These are phyloP conservation scores for Cyclophora albipunctata DNA, from an alignment of 2,888 invertebrate species.

Conservation along the genomic window DNA sequence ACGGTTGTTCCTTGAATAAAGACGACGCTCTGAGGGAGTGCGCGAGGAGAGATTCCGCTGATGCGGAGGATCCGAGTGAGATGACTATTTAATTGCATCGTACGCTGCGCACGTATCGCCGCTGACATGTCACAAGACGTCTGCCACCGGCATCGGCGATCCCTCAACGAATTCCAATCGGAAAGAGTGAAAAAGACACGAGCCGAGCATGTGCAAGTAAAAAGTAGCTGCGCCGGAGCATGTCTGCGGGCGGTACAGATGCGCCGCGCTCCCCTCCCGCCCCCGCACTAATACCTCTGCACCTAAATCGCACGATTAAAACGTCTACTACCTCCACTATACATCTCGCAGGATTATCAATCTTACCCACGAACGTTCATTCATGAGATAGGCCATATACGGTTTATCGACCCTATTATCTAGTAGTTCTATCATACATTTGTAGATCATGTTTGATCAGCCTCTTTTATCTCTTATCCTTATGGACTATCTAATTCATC, in stretches of 20 bases:
- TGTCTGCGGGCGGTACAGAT: constrained; percentile 59
- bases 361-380: constrained; percentile 33
- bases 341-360: constrained; percentile 31
- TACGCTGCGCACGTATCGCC: constrained; percentile 66
- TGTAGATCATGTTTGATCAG: constrained; percentile 18
- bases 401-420: constrained; percentile 18
- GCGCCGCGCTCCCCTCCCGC: constrained; percentile 29
- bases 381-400: constrained; percentile 25
- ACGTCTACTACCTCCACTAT: constrained; percentile 32
- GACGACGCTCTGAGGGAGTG: constrained; percentile 43
- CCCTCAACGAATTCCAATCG: constrained; percentile 71
- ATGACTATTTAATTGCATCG: constrained; percentile 67
- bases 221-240: constrained; percentile 57
- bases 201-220: constrained; percentile 64
- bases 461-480: constrained; percentile 15
- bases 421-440: constrained; percentile 14
- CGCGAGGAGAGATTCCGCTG: constrained; percentile 40
- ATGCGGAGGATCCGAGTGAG: constrained; percentile 44
- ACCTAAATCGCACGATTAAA: constrained; percentile 49
- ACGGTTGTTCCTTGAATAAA: constrained; percentile 62
- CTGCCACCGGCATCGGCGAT: constrained; percentile 73
- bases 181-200: constrained; percentile 74
- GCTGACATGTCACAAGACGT: constrained; percentile 71
- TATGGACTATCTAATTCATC: constrained; percentile 14
- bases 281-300: constrained; percentile 28